A percentile compares a stretch with the other conserved stretches of the same genome.
Conservation (phyloP, 2,113 vertebrate genomes). For the Cryptotis parvus region DNA sequence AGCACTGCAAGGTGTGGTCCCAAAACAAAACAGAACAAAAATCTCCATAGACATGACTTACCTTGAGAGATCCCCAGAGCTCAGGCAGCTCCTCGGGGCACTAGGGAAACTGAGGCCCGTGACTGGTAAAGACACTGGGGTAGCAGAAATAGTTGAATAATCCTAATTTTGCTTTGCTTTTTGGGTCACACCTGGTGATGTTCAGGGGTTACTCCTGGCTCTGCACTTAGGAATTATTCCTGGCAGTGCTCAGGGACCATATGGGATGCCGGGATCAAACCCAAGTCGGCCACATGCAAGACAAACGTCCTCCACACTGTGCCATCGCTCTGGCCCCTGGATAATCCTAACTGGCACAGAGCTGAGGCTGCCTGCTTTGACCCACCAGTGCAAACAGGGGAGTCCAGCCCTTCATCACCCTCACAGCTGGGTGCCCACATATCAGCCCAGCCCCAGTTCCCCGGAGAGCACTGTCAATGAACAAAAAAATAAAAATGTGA, state of each 20-base stretch:
- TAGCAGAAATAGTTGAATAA: not conserved
- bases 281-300: no score
- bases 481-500: constrained; percentile 61
- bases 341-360: not conserved
- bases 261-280: no score
- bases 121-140: not conserved
- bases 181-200: no score
- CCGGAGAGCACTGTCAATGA: constrained; percentile 18
- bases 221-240: no score
- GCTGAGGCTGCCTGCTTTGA: not conserved
- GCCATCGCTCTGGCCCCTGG: no score
- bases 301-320: no score
- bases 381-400: not conserved
- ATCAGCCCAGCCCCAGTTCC: not conserved
- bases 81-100: not conserved
- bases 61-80: not conserved
- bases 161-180: no score
- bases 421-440: constrained; percentile 36
- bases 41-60: no score
- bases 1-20: no score
- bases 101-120: not conserved
- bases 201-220: no score
- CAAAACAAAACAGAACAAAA: no score
- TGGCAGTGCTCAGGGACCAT: no score
- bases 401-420: not conserved